These are phyloP conservation scores for Morpho helenor DNA, from an alignment of 2,888 invertebrate species.

Conservation along the genomic window DNA sequence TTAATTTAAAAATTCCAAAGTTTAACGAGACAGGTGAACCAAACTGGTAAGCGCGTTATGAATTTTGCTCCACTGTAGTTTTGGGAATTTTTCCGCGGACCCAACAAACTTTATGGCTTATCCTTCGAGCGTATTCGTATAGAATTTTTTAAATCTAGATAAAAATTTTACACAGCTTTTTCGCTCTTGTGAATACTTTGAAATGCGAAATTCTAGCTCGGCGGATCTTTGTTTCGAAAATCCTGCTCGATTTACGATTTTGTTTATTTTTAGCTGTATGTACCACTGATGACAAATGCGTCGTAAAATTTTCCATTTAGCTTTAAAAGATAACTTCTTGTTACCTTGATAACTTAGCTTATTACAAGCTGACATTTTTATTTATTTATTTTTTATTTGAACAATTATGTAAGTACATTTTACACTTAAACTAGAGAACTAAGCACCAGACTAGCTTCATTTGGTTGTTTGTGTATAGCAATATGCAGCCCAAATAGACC, in stretches of 20 bases:
- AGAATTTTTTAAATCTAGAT: slow-evolving; percentile 38
- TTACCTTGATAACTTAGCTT: too few species aligned
- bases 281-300: neutral
- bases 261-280: slow-evolving; percentile 4
- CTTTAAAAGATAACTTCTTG: too few species aligned
- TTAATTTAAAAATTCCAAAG: slow-evolving; percentile 79
- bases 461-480: too few species aligned
- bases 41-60: slow-evolving; percentile 76
- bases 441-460: too few species aligned
- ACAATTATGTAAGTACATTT: too few species aligned
- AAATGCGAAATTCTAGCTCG: slow-evolving; percentile 23
- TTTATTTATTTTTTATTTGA: too few species aligned
- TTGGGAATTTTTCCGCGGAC: slow-evolving; percentile 63
- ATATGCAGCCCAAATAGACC: too few species aligned
- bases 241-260: slow-evolving; percentile 10
- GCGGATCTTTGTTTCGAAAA: slow-evolving; percentile 22
- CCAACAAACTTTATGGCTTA: slow-evolving; percentile 63
- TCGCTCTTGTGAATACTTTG: slow-evolving; percentile 35
- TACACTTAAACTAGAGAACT: too few species aligned
- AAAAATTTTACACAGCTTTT: slow-evolving; percentile 33
- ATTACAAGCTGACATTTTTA: too few species aligned
- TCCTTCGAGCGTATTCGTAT: slow-evolving; percentile 55
- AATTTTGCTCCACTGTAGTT: slow-evolving; percentile 70
- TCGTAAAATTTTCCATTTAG: too few species aligned
- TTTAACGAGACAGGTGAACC: slow-evolving; percentile 75